Base-by-base conservation (phyloP, 2,113 vertebrate genomes). In the Thalassoma bifasciatum region DNA sequence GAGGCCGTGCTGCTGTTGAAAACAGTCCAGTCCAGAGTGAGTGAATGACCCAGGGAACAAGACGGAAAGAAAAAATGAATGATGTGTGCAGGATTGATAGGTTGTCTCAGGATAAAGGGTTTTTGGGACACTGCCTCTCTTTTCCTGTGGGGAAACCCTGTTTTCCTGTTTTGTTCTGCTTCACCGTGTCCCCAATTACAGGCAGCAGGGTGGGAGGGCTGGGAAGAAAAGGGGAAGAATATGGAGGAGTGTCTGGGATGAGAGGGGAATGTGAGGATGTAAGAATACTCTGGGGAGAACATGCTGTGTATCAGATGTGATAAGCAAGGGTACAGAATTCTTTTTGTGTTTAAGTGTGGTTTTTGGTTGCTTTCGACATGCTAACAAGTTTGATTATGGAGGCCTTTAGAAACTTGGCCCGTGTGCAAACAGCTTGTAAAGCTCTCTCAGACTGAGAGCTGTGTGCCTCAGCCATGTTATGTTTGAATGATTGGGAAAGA, bases 1-100 rank as follows among this genome's bases (percentile, higher is more conserved):
- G 96, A 97, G 84, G 96, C 96, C 0, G 92, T 97, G 42, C 89
- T 97, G 86, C 94, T 96, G 79, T 91, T 97, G 64, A 95, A 94
- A 88, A 95, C 94, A 4, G 89, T 96, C 11, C 95, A 96, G 88
- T 95, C 95, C 66, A 95, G 91, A 93, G 96, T 97, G 90, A 94
- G 86, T 50, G 9, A 66, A 47, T 13, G 13, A 5, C 2, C 10
- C 14, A 17, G 17, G 22, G 2, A 21, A 50, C 23, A 34, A 53
- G 36, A 50, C 44, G 22, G 52, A 34, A 44, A 57, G 34, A 19
- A 36, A 42, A 40, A 54, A 13, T 19, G 23, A 13, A 0, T 21
- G 46, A 80, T 0, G 51, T 44, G 56, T 44, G 34, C 52, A 65
- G 17, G 11, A 19, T 30, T 53, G 26, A 62, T 10, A 50, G 36